A percentile compares a stretch with the other conserved stretches of the same genome.
Evolutionary conservation across 2,888 invertebrate species (phyloP).

Genomic region (Drosophila atripex): DNA sequence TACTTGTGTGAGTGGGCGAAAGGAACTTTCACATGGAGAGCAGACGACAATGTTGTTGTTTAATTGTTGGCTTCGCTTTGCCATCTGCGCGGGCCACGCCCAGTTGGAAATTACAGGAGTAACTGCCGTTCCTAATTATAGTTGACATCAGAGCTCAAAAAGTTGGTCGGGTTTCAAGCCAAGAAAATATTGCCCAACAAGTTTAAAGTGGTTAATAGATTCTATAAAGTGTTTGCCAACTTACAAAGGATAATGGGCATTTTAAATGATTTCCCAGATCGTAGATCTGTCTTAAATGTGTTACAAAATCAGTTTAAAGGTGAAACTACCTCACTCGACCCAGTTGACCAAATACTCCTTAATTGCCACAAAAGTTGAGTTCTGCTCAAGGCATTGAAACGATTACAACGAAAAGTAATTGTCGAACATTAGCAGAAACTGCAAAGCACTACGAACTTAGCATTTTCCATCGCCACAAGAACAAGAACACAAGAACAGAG

Average conservation of each 20-base stretch:
- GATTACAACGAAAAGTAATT: slow-evolving; percentile 57
- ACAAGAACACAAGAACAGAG: slow-evolving; percentile 16
- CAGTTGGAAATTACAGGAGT: slow-evolving; percentile 10
- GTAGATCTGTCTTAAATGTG: neutral
- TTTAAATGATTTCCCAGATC: neutral
- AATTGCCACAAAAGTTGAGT: slow-evolving; percentile 35
- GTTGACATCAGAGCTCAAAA: slow-evolving; percentile 9
- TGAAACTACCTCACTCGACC: slow-evolving; percentile 5
- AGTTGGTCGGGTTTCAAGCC: neutral
- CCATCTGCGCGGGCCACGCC: slow-evolving; percentile 31
- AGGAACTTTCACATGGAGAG: slow-evolving; percentile 10
- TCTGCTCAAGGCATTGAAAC: slow-evolving; percentile 18
- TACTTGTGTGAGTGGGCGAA: slow-evolving; percentile 10
- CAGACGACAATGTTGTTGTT: slow-evolving; percentile 32
- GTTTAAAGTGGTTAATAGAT: neutral
- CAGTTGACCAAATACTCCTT: slow-evolving; percentile 23
- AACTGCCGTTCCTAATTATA: slow-evolving; percentile 29
- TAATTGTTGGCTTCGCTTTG: slow-evolving; percentile 40
- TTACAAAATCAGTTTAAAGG: slow-evolving; percentile 29
- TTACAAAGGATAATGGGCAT: neutral
- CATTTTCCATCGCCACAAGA: slow-evolving; percentile 30
- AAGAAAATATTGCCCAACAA: neutral
- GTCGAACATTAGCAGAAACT: slow-evolving; percentile 59
- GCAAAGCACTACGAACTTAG: slow-evolving; percentile 5
- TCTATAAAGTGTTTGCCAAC: neutral